Evolutionary conservation across 2,888 invertebrate species (phyloP).

Genomic region (Pogonocherus hispidulus): DNA sequence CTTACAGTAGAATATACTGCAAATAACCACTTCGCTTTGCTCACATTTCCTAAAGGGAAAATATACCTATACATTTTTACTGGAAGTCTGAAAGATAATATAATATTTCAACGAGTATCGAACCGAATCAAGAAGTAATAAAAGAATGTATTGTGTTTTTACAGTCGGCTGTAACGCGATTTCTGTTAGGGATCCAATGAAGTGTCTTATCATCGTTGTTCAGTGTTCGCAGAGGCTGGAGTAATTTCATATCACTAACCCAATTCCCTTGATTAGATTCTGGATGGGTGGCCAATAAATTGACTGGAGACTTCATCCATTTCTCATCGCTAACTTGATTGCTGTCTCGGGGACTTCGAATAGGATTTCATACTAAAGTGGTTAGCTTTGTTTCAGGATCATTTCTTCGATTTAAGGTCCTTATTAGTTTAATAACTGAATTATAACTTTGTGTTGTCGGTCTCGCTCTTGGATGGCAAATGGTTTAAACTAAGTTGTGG

Average conservation of each 20-base stretch:
- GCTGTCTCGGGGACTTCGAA: constrained; percentile 63
- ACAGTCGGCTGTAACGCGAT: constrained; percentile 62
- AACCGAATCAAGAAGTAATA: constrained; percentile 54
- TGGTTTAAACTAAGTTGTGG: constrained; percentile 18
- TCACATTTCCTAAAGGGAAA: not conserved
- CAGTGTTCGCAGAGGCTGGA: constrained; percentile 62
- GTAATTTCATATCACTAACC: constrained; percentile 69
- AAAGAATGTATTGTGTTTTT: constrained; percentile 55
- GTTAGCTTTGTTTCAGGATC: constrained; percentile 59
- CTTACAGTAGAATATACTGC: no score
- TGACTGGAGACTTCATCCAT: constrained; percentile 67
- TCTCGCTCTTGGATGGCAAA: constrained; percentile 1
- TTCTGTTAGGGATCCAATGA: constrained; percentile 63
- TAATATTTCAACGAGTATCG: constrained; percentile 27
- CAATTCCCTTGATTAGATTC: constrained; percentile 69
- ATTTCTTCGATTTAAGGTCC: constrained; percentile 49
- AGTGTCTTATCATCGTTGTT: constrained; percentile 68
- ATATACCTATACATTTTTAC: not conserved
- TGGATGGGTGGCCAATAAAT: constrained; percentile 69
- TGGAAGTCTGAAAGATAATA: not conserved
- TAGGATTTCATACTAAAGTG: constrained; percentile 64
- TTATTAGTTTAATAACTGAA: constrained; percentile 35
- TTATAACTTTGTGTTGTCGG: constrained; percentile 31
- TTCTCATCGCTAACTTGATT: constrained; percentile 68
- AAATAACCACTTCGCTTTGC: no score